Evolutionary conservation across 2,888 invertebrate genomes (phyloP).

Genomic region (Octodonta nipae): DNA sequence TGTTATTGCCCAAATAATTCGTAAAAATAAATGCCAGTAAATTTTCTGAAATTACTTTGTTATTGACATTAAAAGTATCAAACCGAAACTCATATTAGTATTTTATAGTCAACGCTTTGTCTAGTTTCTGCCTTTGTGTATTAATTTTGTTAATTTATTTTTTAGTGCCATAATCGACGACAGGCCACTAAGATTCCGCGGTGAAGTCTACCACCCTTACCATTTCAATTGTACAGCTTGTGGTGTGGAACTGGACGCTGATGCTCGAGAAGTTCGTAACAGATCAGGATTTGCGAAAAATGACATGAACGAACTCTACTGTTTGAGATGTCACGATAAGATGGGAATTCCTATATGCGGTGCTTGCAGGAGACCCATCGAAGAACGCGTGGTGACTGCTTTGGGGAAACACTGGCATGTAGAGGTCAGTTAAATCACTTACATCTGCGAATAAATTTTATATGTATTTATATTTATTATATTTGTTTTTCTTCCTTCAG

Average conservation of each 20-base stretch:
- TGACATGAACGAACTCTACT: slow-evolving; percentile 91
- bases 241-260: slow-evolving; percentile 83
- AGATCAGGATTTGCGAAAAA: slow-evolving; percentile 80
- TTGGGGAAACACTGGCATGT: slow-evolving; percentile 98
- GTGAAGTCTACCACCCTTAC: slow-evolving; percentile 97
- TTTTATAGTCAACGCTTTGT: too few species aligned
- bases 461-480: not conserved
- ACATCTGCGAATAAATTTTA: not conserved
- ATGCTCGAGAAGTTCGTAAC: slow-evolving; percentile 89
- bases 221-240: slow-evolving; percentile 95
- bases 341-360: slow-evolving; percentile 99
- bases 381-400: slow-evolving; percentile 96
- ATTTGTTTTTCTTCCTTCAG: slow-evolving; percentile 37
- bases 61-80: too few species aligned
- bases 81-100: too few species aligned
- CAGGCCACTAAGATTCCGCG: slow-evolving; percentile 78
- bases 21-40: too few species aligned
- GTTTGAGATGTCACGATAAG: slow-evolving; percentile 95
- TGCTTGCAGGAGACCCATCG: slow-evolving; percentile 95
- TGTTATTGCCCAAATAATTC: too few species aligned
- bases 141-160: too few species aligned
- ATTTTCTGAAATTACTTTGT: too few species aligned
- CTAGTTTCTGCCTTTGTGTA: too few species aligned
- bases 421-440: slow-evolving; percentile 45
- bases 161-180: slow-evolving; percentile 79